Base-by-base conservation (phyloP, 2,888 invertebrate species). In the Digitonthophagus gazella region DNA sequence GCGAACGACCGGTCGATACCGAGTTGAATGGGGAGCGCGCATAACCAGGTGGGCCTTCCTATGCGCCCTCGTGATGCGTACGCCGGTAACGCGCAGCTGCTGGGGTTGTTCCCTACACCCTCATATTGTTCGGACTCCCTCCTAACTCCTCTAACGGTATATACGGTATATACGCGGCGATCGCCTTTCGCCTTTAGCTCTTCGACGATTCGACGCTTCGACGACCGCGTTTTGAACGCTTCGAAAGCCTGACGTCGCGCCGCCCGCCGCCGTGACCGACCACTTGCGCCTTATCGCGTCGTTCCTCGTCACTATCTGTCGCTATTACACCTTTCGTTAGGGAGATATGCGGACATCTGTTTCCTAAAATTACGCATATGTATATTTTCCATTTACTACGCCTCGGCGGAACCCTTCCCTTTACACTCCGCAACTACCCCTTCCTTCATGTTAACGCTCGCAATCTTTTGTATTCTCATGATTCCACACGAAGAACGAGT, bases 11-110 rank as follows among this genome's bases (percentile, higher is more conserved):
- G 83, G 82, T 83, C 83, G 82, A 83, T 83, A 83, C 78, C 79
- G 80, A 79, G 82, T 82, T 81, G 82, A 82, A 81, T 80, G 79
- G 81, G 81, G 80, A 81, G 80, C 78, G 81, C 75, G 84, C 82
- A 79, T 85, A 80, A 78, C 82, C 82, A 83, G 82, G 82, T 83
- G 83, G 82, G 81, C 80, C 75, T 78, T 79, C 81, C 82, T 80
- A 80, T 80, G 80, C 78, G 77, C 75, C 82, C 81, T 81, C 82
- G 81, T 81, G 79, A 77, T 80, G 78, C 78, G 79, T 77, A 73
- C 76, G 70, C 71, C 73, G 74, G 72, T 73, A 72, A 70, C 72
- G 75, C 74, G 74, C 76, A 75, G 75, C 75, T 76, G 75, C 73
- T 72, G 57, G 67, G 70, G 70, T 70, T 70, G 67, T 19, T 66